Percentiles rank a stretch among this genome's conserved stretches.
phyloP scores from a whole-genome alignment of 2,113 vertebrate genomes.

The Sialia sialis region DNA sequence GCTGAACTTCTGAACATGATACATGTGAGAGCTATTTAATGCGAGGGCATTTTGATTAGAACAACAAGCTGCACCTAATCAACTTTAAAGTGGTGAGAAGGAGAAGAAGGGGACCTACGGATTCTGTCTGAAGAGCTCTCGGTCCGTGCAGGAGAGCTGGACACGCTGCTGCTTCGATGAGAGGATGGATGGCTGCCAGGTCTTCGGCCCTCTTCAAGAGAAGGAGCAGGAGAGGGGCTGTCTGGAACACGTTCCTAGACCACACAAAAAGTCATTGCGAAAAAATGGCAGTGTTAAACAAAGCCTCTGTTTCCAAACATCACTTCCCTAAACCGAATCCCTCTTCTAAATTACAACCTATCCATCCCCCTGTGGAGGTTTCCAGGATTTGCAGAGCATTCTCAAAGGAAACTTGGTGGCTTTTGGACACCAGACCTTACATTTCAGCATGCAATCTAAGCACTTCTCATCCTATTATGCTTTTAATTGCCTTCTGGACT shows the following conservation, averaged over 20 bases:
- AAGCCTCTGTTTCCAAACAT: background rate
- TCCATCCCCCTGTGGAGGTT: background rate
- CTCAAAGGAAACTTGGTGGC: background rate
- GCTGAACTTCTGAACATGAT: slow-evolving; percentile 45
- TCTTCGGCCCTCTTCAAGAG: slow-evolving; percentile 93
- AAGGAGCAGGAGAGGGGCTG: slow-evolving; percentile 95
- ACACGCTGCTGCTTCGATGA: slow-evolving; percentile 99
- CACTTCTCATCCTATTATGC: background rate
- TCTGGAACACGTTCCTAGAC: slow-evolving; percentile 91
- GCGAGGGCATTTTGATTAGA: slow-evolving; percentile 56
- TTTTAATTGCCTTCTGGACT: background rate
- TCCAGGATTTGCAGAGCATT: background rate
- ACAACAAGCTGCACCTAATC: slow-evolving; percentile 57
- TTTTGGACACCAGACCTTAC: background rate
- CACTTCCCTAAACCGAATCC: background rate
- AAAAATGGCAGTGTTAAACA: background rate
- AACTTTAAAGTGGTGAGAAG: slow-evolving; percentile 44
- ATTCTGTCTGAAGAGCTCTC: slow-evolving; percentile 99
- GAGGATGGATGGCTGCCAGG: slow-evolving; percentile 97
- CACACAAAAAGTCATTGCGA: background rate
- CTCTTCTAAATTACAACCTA: background rate
- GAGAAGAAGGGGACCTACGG: slow-evolving; percentile 83
- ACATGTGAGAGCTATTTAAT: slow-evolving; percentile 56
- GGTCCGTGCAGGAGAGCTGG: slow-evolving; percentile 95
- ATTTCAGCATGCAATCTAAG: background rate